A percentile compares a stretch with the other conserved stretches of the same genome.
phyloP scores from a whole-genome alignment of 2,113 vertebrate species.

The Pagrus major region DNA sequence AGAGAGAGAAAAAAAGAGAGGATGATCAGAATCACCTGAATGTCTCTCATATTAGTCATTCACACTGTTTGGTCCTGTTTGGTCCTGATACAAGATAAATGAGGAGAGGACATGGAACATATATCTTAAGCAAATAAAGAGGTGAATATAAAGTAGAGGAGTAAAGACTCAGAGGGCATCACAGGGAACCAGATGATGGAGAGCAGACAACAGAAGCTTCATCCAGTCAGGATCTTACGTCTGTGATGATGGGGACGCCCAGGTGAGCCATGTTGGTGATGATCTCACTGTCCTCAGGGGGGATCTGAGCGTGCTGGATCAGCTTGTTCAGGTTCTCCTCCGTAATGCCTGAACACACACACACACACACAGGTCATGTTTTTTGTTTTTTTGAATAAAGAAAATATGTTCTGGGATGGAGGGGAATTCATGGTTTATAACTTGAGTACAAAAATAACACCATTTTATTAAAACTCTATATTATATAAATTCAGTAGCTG shows the following conservation, averaged over 20 bases:
- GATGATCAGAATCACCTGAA: not conserved
- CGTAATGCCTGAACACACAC: conserved; percentile 88
- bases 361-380: conserved; percentile 20
- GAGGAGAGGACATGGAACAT: not conserved
- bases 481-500: not conserved
- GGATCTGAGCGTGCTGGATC: conserved; percentile 99
- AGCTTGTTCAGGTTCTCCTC: conserved; percentile 99
- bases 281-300: conserved; percentile 98
- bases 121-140: not conserved
- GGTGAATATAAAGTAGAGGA: not conserved
- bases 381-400: no score
- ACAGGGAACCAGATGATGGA: not conserved
- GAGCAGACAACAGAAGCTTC: not conserved
- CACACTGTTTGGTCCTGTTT: not conserved
- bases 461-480: not conserved
- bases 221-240: conserved; percentile 82
- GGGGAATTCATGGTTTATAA: not conserved
- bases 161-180: not conserved
- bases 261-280: conserved; percentile 99
- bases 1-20: not conserved
- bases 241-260: conserved; percentile 95
- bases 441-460: not conserved
- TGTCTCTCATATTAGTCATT: not conserved
- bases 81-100: not conserved
- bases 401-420: not conserved